phyloP scores from a whole-genome alignment of 2,888 invertebrate genomes.

The Tetranychus piercei region DNA sequence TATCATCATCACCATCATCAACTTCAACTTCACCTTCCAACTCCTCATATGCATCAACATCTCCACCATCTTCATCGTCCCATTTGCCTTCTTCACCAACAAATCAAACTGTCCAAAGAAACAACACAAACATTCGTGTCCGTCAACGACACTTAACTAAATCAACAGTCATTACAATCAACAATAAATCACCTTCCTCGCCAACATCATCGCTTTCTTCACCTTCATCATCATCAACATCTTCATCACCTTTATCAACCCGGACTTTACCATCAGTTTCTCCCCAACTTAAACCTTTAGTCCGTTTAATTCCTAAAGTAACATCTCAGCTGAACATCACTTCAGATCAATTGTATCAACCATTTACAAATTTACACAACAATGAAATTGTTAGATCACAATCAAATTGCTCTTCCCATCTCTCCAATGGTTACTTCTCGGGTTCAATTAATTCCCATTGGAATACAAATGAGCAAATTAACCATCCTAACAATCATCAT shows the following conservation, averaged over 20 bases:
- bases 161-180: neutral
- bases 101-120: neutral
- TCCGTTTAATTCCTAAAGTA: neutral
- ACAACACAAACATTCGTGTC: neutral
- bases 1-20: neutral
- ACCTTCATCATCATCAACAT: neutral
- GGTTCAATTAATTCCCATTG: too few species aligned
- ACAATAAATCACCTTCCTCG: neutral
- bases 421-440: too few species aligned
- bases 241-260: neutral
- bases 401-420: too few species aligned
- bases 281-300: neutral
- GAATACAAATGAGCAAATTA: neutral
- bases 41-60: neutral
- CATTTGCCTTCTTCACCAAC: neutral
- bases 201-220: neutral
- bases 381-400: too few species aligned
- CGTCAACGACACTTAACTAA: neutral
- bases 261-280: neutral
- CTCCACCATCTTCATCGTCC: neutral
- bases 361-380: too few species aligned
- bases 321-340: neutral
- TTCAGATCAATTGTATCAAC: too few species aligned
- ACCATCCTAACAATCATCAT: neutral
- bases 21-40: slow-evolving; percentile 7